Percentiles rank a stretch among this genome's conserved stretches.
These are phyloP conservation scores for Cephalopholis sonnerati DNA, from an alignment of 2,113 vertebrate genomes.

Conservation along the genomic window DNA sequence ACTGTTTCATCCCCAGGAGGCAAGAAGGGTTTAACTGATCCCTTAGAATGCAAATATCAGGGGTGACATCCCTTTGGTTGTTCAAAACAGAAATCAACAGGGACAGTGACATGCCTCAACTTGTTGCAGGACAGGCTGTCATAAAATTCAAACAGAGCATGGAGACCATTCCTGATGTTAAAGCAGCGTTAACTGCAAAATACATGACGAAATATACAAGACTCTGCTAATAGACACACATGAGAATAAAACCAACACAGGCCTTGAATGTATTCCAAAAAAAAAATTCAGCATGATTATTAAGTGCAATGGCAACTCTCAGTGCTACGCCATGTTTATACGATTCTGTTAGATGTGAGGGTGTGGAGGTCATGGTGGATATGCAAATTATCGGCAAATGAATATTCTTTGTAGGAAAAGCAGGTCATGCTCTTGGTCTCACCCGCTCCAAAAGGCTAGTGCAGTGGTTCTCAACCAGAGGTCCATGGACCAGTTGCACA, in stretches of 20 bases:
- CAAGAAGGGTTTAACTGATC: constrained; percentile 44
- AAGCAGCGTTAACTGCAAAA: constrained; percentile 33
- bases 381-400: not conserved
- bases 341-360: not conserved
- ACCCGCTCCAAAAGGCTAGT: no score
- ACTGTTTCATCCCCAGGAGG: constrained; percentile 58
- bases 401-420: not conserved
- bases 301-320: not conserved
- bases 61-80: constrained; percentile 40
- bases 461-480: no score
- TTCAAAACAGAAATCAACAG: constrained; percentile 54
- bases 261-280: not conserved
- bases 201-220: constrained; percentile 9
- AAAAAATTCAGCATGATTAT: not conserved
- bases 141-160: constrained; percentile 41
- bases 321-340: not conserved
- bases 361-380: not conserved
- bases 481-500: no score
- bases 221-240: constrained; percentile 10
- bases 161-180: constrained; percentile 44
- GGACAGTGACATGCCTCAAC: constrained; percentile 58
- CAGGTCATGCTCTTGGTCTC: not conserved
- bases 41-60: constrained; percentile 64
- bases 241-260: not conserved
- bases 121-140: constrained; percentile 56